Percentiles rank a stretch among this genome's conserved stretches.
Evolutionary conservation across 2,888 invertebrate genomes (phyloP).

Genomic region (Liodrosophila aerea): DNA sequence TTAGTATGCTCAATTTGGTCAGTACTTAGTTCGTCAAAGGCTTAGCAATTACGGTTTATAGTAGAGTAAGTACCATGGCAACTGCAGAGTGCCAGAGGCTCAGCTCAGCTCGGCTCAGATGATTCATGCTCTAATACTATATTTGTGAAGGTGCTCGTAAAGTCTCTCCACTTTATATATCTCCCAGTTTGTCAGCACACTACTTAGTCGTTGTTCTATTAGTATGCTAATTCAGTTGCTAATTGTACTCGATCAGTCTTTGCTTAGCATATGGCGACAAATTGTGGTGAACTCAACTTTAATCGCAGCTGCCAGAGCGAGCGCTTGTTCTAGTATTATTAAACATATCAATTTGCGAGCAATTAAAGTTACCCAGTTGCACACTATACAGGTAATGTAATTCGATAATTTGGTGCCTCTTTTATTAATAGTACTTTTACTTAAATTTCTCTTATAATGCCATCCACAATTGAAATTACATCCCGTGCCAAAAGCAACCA

Average conservation of each 20-base stretch:
- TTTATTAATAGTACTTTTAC: no score
- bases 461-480: slow-evolving; percentile 10
- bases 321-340: slow-evolving; percentile 44
- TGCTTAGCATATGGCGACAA: slow-evolving; percentile 44
- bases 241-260: slow-evolving; percentile 50
- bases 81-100: background rate
- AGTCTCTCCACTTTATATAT: background rate
- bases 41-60: slow-evolving; percentile 51
- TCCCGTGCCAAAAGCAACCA: background rate
- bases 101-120: slow-evolving; percentile 3
- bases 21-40: slow-evolving; percentile 34
- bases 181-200: background rate
- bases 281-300: slow-evolving; percentile 37
- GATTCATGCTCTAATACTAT: slow-evolving; percentile 45
- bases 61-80: background rate
- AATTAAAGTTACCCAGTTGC: background rate
- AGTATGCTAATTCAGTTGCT: slow-evolving; percentile 54
- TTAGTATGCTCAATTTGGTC: slow-evolving; percentile 55
- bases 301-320: slow-evolving; percentile 16
- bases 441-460: no score
- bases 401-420: no score
- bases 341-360: slow-evolving; percentile 42
- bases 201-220: slow-evolving; percentile 7
- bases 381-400: no score
- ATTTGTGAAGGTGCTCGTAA: slow-evolving; percentile 7